Percentiles rank a stretch among this genome's conserved stretches.
Evolutionary conservation across 2,797 vertebrate species (phyloP).

Genomic region (Alcedo atthis): DNA sequence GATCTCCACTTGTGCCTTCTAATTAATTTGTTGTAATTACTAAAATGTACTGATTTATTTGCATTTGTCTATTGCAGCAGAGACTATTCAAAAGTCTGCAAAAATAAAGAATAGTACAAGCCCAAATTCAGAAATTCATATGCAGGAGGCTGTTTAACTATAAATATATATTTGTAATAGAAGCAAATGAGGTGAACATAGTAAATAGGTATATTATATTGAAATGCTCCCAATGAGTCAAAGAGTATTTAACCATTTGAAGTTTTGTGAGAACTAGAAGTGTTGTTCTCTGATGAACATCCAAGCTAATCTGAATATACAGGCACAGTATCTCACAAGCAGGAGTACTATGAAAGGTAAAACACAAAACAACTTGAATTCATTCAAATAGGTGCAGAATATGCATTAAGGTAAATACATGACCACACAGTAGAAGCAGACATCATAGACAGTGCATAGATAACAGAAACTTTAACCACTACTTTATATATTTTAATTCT

Average conservation of each 20-base stretch:
- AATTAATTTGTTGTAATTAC: constrained; percentile 42
- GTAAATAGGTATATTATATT: background rate
- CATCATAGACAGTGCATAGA: background rate
- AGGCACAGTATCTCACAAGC: background rate
- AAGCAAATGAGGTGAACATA: background rate
- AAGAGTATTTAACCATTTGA: background rate
- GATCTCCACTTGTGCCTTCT: constrained; percentile 14
- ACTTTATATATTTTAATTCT: background rate
- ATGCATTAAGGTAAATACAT: constrained; percentile 5
- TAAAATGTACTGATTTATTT: constrained; percentile 3
- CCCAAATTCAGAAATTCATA: background rate
- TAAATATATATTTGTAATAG: background rate
- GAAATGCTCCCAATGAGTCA: background rate
- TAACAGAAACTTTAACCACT: background rate
- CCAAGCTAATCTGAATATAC: background rate
- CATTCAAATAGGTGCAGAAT: background rate
- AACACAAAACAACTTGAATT: constrained; percentile 6
- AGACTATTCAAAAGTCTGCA: background rate
- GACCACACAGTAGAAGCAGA: background rate
- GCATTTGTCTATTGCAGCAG: background rate
- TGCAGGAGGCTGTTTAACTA: background rate
- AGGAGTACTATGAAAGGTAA: background rate
- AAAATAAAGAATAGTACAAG: background rate
- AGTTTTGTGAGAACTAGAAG: background rate
- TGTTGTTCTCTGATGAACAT: background rate